These are phyloP conservation scores for Conus betulinus DNA, from an alignment of 1,140 invertebrate species.

Conservation along the genomic window DNA sequence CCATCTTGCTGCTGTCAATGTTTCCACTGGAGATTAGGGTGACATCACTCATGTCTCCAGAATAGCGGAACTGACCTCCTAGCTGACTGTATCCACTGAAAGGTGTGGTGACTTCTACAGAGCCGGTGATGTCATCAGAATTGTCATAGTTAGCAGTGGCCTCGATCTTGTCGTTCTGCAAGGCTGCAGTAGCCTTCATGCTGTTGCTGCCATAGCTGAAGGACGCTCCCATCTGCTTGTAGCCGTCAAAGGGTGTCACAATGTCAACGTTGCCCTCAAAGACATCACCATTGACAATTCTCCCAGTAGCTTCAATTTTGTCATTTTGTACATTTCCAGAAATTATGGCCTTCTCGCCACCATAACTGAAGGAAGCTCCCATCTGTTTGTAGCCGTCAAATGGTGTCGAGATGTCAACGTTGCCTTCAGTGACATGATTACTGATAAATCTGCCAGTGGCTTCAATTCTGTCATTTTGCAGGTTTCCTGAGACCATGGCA, in stretches of 20 bases:
- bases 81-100: conserved; percentile 19
- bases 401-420: neutral
- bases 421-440: neutral
- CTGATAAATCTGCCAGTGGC: neutral
- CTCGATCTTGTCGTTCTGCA: neutral
- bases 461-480: neutral
- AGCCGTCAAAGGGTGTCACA: conserved; percentile 15
- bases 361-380: neutral
- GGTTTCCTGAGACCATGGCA: conserved; percentile 14
- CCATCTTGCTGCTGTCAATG: neutral
- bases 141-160: neutral
- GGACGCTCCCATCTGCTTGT: neutral
- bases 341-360: neutral
- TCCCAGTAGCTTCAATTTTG: neutral
- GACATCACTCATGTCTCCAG: conserved; percentile 8
- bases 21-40: neutral
- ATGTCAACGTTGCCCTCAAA: conserved; percentile 2
- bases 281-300: neutral
- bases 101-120: conserved; percentile 21
- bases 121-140: neutral
- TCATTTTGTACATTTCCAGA: neutral
- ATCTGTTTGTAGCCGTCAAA: neutral
- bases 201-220: neutral
- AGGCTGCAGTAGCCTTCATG: neutral
- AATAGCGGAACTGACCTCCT: neutral